Evolutionary conservation across 2,888 invertebrate genomes (phyloP).

Genomic region (Drosophila meridiana): DNA sequence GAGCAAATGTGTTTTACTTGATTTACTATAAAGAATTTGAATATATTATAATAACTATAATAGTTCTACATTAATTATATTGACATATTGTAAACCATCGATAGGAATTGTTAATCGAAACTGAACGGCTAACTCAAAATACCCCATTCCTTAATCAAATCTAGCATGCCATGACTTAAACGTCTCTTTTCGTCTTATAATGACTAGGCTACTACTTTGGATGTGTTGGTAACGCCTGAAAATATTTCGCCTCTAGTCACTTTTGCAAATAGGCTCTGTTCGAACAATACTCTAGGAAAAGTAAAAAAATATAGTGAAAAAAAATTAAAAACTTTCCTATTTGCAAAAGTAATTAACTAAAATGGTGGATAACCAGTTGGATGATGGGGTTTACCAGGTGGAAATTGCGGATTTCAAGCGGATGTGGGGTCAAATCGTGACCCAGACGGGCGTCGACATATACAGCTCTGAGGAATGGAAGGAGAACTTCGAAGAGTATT

Average conservation of each 20-base stretch:
- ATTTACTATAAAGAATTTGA: not conserved
- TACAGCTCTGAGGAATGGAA: not conserved
- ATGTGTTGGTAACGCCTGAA: too few relatives aligned
- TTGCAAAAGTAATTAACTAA: too few relatives aligned
- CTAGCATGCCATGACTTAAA: not conserved
- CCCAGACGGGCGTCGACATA: fast-evolving
- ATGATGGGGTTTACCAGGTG: not conserved
- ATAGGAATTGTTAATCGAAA: not conserved
- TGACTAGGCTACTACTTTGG: not conserved
- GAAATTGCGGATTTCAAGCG: not conserved
- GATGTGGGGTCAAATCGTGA: constrained; percentile 15
- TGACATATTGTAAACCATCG: not conserved
- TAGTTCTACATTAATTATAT: not conserved
- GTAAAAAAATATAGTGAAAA: too few relatives aligned
- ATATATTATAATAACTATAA: too few relatives aligned
- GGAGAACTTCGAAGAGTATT: constrained; percentile 1
- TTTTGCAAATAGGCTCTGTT: not conserved
- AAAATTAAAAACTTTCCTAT: too few relatives aligned
- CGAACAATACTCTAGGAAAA: not conserved
- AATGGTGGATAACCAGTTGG: too few relatives aligned
- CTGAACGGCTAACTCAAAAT: too few relatives aligned
- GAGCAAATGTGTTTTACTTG: constrained; percentile 19
- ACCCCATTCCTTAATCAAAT: not conserved
- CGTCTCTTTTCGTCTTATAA: not conserved
- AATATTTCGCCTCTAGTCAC: too few relatives aligned